Evolutionary conservation across 2,888 invertebrate genomes (phyloP).

Genomic region (Trachelus iudaicus): DNA sequence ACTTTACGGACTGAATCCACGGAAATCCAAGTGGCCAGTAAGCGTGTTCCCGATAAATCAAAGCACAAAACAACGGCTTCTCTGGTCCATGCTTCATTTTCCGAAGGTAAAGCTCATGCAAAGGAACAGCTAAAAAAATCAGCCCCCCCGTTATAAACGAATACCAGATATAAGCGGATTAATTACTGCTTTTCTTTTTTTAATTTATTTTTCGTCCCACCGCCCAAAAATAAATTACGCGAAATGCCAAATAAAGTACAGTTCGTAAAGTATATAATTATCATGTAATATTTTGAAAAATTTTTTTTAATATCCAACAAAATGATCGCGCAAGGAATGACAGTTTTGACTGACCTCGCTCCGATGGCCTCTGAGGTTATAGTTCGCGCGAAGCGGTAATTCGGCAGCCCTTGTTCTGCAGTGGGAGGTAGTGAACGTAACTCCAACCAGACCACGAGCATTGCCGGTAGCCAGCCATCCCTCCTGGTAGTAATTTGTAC

Average conservation of each 20-base stretch:
- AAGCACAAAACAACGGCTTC: neutral
- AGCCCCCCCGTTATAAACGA: neutral
- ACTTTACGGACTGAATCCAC: neutral
- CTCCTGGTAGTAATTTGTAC: constrained; percentile 96
- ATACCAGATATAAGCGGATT: neutral
- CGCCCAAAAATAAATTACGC: too few relatives aligned
- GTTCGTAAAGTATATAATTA: too few relatives aligned
- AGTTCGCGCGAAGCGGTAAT: constrained; percentile 91
- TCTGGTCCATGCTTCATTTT: neutral
- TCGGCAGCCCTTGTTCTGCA: constrained; percentile 84
- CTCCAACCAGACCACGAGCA: constrained; percentile 92
- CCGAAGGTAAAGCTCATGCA: neutral
- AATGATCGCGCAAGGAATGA: too few relatives aligned
- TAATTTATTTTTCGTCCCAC: too few relatives aligned
- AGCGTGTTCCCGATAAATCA: neutral
- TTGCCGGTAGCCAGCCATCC: constrained; percentile 98
- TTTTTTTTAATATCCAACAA: too few relatives aligned
- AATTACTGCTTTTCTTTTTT: too few relatives aligned
- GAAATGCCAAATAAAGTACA: too few relatives aligned
- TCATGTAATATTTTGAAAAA: too few relatives aligned
- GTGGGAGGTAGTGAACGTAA: constrained; percentile 95
- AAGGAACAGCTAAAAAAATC: too few relatives aligned
- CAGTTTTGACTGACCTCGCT: constrained; percentile 80
- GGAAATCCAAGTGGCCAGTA: neutral
- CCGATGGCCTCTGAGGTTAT: constrained; percentile 95